Evolutionary conservation across 2,113 vertebrate genomes (phyloP), one percentile per base, ranked within the genome.

Genomic region (Boulengeromyrus knoepffleri): DNA sequence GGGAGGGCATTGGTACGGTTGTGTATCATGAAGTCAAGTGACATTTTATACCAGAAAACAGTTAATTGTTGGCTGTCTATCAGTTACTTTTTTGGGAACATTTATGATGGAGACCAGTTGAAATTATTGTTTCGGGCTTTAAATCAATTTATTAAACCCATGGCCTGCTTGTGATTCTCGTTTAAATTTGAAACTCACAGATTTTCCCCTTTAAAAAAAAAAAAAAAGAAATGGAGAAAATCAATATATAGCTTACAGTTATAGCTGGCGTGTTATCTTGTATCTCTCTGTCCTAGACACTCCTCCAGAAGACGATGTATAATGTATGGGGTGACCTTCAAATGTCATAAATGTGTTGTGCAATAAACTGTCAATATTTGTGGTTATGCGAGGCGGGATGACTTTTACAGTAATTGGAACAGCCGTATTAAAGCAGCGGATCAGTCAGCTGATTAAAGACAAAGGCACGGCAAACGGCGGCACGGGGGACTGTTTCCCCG

Each of bases 361-460:
- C 98, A 98, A 98, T 99, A 99, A 99, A 99, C 97, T 99, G 98
- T 99, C 98, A 99, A 99, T 99, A 99, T 99, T 99, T 99, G 98
- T 98, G 97, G 98, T 98, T 98, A 98, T 98, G 97, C 97, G 97
- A 97, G 95, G 96, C 97, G 95, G 97, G 97, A 97, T 98, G 99
- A 99, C 98, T 99, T 99, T 99, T 99, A 99, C 98, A 98, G 97
- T 99, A 99, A 99, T 99, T 99, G 99, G 98, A 99, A 98, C 96
- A 97, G 98, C 98, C 97, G 96, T 97, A 98, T 99, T 99, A 99
- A 99, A 98, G 97, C 97, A 95, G 94, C 94, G 96, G 97, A 98
- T 98, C 98, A 96, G 96, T 98, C 98, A 95, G 96, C 97, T 98
- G 98, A 98, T 98, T 98, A 98, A 97, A 97, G 97, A 97, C 96